Percentiles rank a stretch among this genome's conserved stretches.
Conservation (phyloP, 2,888 invertebrate species). For the Cephus runcator region DNA sequence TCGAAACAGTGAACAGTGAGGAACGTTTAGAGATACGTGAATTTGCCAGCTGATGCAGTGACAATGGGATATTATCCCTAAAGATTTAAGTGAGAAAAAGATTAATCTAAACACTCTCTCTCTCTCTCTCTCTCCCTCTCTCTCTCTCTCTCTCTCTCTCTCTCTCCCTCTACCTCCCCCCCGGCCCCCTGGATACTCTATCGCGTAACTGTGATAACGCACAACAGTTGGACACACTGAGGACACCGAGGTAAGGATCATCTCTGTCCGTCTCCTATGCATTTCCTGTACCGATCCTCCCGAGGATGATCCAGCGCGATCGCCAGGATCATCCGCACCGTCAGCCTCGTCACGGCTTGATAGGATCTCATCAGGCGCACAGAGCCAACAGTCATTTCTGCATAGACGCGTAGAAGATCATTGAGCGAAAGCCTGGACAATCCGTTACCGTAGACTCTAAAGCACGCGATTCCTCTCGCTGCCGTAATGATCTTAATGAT, state of each 20-base stretch:
- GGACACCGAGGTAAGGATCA: background rate
- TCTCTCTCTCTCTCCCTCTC: background rate
- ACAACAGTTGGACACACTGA: background rate
- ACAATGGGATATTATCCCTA: background rate
- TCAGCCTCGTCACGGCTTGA: background rate
- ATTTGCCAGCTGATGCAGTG: background rate
- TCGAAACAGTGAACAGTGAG: background rate
- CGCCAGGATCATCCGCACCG: background rate
- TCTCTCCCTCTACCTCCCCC: no score
- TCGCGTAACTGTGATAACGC: background rate
- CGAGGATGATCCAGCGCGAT: no score
- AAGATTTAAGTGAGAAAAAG: background rate
- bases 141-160: no score
- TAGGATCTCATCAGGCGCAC: background rate
- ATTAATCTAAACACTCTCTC: background rate
- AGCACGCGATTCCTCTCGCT: background rate
- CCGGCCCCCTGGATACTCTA: background rate
- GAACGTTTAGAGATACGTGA: background rate
- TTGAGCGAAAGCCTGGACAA: background rate
- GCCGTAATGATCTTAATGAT: slow-evolving; percentile 32
- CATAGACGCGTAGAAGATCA: background rate
- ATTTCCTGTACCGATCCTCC: background rate
- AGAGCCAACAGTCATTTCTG: background rate
- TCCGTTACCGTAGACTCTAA: background rate
- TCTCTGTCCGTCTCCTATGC: background rate